Evolutionary conservation across 2,797 vertebrate species (phyloP).

Genomic region (Amblyopsis hoosieri): DNA sequence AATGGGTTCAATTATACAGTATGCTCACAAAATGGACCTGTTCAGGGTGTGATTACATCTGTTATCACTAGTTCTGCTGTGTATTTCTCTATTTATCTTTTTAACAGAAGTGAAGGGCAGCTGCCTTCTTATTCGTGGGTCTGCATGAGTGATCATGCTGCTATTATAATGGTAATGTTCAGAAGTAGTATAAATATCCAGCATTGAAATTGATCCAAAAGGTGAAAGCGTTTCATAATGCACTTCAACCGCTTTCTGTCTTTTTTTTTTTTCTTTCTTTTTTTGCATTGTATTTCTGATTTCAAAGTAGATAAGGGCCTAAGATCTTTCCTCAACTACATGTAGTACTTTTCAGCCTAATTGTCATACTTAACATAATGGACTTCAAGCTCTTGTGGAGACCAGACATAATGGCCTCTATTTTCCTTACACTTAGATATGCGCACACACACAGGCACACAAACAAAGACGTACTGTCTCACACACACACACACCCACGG

Average conservation of each 20-base stretch:
- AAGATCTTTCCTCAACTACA: constrained; percentile 51
- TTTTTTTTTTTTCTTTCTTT: neutral
- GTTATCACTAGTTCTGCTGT: constrained; percentile 13
- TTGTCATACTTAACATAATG: constrained; percentile 49
- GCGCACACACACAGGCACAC: constrained; percentile 4
- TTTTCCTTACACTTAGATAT: constrained; percentile 11
- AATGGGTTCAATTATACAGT: neutral
- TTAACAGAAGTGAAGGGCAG: neutral
- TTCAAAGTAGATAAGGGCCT: constrained; percentile 37
- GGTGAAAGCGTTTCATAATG: constrained; percentile 28
- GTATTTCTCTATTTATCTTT: constrained; percentile 10
- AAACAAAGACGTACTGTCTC: neutral
- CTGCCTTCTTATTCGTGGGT: constrained; percentile 17
- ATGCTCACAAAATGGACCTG: neutral
- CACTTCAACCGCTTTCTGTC: neutral
- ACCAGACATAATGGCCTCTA: constrained; percentile 47
- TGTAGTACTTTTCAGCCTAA: constrained; percentile 40
- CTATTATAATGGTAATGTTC: neutral
- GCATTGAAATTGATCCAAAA: constrained; percentile 3
- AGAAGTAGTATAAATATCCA: too few species aligned
- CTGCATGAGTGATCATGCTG: constrained; percentile 15
- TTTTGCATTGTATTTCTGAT: constrained; percentile 33
- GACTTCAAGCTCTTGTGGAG: constrained; percentile 49
- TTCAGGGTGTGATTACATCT: constrained; percentile 16
- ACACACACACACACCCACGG: constrained; percentile 14